A percentile compares a stretch with the other conserved stretches of the same genome.
phyloP scores from a whole-genome alignment of 2,797 vertebrate species.

The Lindbergichthys nudifrons region DNA sequence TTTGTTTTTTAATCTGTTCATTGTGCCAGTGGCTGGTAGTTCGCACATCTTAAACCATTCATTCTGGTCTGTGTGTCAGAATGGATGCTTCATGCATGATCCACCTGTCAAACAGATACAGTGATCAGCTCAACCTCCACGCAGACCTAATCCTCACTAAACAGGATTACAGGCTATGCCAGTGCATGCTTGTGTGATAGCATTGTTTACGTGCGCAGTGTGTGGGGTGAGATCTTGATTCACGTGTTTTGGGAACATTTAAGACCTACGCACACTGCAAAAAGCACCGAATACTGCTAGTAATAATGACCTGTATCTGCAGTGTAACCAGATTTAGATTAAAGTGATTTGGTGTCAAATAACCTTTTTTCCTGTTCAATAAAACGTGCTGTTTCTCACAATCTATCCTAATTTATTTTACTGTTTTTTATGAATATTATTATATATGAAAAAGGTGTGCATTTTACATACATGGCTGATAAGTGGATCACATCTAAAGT shows the following conservation, averaged over 20 bases:
- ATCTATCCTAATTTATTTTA: slow-evolving; percentile 2
- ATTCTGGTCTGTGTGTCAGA: slow-evolving; percentile 53
- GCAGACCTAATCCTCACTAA: slow-evolving; percentile 63
- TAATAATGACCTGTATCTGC: slow-evolving; percentile 21
- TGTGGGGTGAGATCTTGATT: slow-evolving; percentile 64
- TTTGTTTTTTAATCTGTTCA: slow-evolving; percentile 51
- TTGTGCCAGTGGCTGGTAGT: slow-evolving; percentile 46
- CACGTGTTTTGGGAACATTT: slow-evolving; percentile 43
- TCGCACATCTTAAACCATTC: slow-evolving; percentile 49
- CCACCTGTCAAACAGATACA: slow-evolving; percentile 70
- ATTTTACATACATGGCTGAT: not conserved
- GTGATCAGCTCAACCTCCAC: slow-evolving; percentile 68
- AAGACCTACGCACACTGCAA: slow-evolving; percentile 25
- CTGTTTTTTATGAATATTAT: slow-evolving; percentile 13
- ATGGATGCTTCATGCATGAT: slow-evolving; percentile 67
- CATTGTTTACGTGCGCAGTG: slow-evolving; percentile 54
- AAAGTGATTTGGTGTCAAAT: too few species aligned
- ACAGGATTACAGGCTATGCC: slow-evolving; percentile 67
- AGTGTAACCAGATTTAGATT: slow-evolving; percentile 1
- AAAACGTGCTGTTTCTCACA: slow-evolving; percentile 27
- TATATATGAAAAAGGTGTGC: not conserved
- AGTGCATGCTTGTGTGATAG: slow-evolving; percentile 52
- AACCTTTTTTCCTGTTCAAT: slow-evolving; percentile 3
- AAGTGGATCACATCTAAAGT: slow-evolving; percentile 1
- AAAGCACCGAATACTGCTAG: not conserved